These are phyloP conservation scores for Xiphydria camelus DNA, from an alignment of 2,888 invertebrate genomes.

Conservation along the genomic window DNA sequence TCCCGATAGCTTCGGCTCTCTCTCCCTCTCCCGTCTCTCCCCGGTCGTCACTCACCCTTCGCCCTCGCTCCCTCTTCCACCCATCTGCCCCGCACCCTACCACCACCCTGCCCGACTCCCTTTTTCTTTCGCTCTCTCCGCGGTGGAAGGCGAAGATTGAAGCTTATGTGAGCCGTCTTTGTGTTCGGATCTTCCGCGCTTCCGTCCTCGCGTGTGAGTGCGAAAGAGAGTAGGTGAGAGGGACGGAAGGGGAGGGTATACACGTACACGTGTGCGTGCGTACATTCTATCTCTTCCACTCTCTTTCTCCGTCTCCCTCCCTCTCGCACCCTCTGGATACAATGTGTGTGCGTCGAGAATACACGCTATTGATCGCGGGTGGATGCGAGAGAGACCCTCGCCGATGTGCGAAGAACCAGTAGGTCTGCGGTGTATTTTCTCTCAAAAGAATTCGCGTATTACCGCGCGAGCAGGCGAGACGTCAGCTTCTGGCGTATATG, in stretches of 20 bases:
- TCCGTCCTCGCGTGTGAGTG: slow-evolving; percentile 17
- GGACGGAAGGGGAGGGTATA: not conserved
- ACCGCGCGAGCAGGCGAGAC: no score
- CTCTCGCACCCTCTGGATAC: slow-evolving; percentile 34
- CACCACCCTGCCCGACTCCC: no score
- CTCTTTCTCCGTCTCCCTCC: no score
- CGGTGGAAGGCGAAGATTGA: slow-evolving; percentile 40
- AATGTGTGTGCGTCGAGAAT: slow-evolving; percentile 54
- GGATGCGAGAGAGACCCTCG: slow-evolving; percentile 37
- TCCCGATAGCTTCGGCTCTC: slow-evolving; percentile 35
- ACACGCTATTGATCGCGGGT: slow-evolving; percentile 52
- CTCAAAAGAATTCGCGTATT: no score
- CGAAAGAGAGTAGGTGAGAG: no score
- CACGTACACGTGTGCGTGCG: no score
- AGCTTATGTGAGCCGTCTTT: slow-evolving; percentile 33
- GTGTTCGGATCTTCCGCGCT: slow-evolving; percentile 28
- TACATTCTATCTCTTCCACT: no score
- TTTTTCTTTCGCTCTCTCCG: no score
- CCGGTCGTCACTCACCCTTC: slow-evolving; percentile 17
- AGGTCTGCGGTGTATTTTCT: no score
- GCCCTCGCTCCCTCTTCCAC: slow-evolving; percentile 11
- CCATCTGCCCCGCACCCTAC: slow-evolving; percentile 19
- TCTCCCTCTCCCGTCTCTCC: slow-evolving; percentile 14
- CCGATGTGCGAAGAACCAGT: slow-evolving; percentile 36
- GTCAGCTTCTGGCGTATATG: no score